These are phyloP conservation scores for Crenuchus spilurus DNA, from an alignment of 2,797 vertebrate genomes.

Conservation along the genomic window DNA sequence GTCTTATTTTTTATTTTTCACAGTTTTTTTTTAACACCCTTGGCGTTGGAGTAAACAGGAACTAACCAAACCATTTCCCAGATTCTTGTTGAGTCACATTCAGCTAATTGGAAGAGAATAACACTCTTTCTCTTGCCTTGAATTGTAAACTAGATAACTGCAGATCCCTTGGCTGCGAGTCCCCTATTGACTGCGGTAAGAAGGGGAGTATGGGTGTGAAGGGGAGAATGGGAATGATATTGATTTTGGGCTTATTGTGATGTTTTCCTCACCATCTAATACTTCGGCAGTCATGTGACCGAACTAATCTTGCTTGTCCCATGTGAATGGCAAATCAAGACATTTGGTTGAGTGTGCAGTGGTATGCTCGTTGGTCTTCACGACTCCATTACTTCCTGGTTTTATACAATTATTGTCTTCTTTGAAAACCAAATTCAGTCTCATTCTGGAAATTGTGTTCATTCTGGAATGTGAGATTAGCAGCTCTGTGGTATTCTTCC, in stretches of 20 bases:
- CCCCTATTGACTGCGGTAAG: slow-evolving; percentile 82
- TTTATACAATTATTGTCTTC: not conserved
- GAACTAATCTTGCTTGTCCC: slow-evolving; percentile 15
- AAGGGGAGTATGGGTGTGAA: too few species aligned
- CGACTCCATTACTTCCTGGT: not conserved
- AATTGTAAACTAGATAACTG: slow-evolving; percentile 79
- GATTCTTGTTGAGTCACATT: slow-evolving; percentile 51
- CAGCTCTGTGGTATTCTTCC: not conserved
- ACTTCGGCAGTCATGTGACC: slow-evolving; percentile 11
- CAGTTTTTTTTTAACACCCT: not conserved
- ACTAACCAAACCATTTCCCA: slow-evolving; percentile 2
- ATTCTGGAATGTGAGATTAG: not conserved
- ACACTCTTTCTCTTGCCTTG: slow-evolving; percentile 65
- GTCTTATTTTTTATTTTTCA: not conserved
- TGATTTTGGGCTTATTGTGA: slow-evolving; percentile 38
- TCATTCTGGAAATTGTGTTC: not conserved
- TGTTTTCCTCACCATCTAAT: slow-evolving; percentile 50
- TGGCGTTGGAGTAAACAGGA: not conserved
- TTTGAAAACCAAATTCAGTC: not conserved
- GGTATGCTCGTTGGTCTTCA: slow-evolving; percentile 2
- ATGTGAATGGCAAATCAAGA: not conserved
- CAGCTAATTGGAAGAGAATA: slow-evolving; percentile 55
- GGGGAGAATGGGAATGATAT: slow-evolving; percentile 54
- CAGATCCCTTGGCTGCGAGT: slow-evolving; percentile 77
- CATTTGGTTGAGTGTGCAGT: slow-evolving; percentile 56